Evolutionary conservation across 1,140 invertebrate species (phyloP).

Genomic region (Zaprionus inermis): DNA sequence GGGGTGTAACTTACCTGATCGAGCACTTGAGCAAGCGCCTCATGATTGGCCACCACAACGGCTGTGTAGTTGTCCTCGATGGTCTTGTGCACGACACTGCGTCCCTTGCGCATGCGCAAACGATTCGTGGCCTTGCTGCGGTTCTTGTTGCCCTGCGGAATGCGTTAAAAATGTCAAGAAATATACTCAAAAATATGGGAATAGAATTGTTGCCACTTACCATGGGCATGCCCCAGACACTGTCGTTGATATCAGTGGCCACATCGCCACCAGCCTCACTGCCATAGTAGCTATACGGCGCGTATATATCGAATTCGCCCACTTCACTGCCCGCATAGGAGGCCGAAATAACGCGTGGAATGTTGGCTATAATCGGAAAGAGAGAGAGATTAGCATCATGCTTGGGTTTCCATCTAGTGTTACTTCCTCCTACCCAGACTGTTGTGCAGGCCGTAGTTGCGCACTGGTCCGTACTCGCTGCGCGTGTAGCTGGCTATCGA

Average conservation of each 20-base stretch:
- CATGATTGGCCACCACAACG: slow-evolving; percentile 94
- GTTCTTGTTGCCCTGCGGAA: slow-evolving; percentile 69
- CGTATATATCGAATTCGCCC: slow-evolving; percentile 89
- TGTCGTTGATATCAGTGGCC: slow-evolving; percentile 80
- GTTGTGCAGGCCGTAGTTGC: slow-evolving; percentile 73
- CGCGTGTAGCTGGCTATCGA: slow-evolving; percentile 81
- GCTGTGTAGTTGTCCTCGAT: slow-evolving; percentile 95
- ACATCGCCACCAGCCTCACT: slow-evolving; percentile 85
- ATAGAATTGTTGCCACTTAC: slow-evolving; percentile 30
- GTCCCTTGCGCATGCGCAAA: slow-evolving; percentile 89
- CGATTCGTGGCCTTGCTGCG: slow-evolving; percentile 85
- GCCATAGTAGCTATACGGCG: slow-evolving; percentile 91
- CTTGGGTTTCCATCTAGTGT: not conserved
- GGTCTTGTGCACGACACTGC: slow-evolving; percentile 91
- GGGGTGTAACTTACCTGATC: slow-evolving; percentile 88
- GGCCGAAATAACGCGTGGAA: slow-evolving; percentile 87
- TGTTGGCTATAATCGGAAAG: slow-evolving; percentile 71
- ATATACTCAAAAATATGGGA: not conserved
- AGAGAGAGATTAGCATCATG: not conserved
- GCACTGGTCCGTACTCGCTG: slow-evolving; percentile 79
- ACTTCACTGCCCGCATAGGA: slow-evolving; percentile 92
- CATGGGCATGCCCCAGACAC: slow-evolving; percentile 82
- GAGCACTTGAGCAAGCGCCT: slow-evolving; percentile 92
- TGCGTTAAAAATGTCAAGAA: too few species aligned
- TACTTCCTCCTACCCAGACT: slow-evolving; percentile 65